Conservation (phyloP, 2,888 invertebrate genomes). For the Andrena chrysosceles region DNA sequence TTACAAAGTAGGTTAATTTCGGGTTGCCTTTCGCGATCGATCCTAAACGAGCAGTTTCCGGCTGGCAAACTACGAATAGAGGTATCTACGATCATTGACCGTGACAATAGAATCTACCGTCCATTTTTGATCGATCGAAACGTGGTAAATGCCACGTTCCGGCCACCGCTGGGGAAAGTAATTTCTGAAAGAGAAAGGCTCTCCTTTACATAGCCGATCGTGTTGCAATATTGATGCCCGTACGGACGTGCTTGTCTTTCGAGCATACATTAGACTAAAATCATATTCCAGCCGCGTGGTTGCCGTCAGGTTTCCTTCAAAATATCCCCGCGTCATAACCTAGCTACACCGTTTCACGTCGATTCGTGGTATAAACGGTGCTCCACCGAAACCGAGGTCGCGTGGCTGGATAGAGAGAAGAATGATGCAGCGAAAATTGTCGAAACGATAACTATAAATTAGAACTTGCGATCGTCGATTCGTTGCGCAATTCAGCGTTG, state of each 20-base stretch:
- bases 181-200: slow-evolving; percentile 79
- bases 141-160: slow-evolving; percentile 21
- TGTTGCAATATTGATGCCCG: slow-evolving; percentile 59
- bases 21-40: background rate
- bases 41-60: background rate
- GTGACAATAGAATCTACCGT: background rate
- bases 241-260: background rate
- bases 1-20: slow-evolving; percentile 4
- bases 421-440: background rate
- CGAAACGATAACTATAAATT: background rate
- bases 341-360: too few relatives aligned
- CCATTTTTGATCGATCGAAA: slow-evolving; percentile 18
- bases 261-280: background rate
- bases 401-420: background rate
- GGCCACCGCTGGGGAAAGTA: slow-evolving; percentile 73
- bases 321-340: background rate
- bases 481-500: slow-evolving; percentile 4
- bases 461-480: background rate
- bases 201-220: slow-evolving; percentile 61
- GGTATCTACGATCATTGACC: background rate
- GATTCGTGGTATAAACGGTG: too few relatives aligned
- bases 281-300: background rate
- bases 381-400: background rate
- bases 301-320: background rate
- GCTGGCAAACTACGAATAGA: too few relatives aligned